Percentiles rank a stretch among this genome's conserved stretches.
Evolutionary conservation across 2,888 invertebrate genomes (phyloP).

Genomic region (Cremastobaeus sp.): DNA sequence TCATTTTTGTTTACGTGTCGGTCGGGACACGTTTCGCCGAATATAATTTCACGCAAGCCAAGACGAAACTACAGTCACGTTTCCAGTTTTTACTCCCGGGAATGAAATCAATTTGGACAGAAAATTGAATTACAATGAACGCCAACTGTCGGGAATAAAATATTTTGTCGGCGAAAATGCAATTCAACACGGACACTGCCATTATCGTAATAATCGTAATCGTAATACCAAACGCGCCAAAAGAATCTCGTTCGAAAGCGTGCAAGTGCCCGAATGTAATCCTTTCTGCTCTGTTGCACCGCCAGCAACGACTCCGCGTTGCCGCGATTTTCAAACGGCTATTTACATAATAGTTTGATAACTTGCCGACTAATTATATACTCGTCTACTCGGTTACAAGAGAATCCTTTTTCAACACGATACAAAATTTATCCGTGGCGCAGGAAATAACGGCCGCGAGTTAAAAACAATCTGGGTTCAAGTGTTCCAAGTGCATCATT

Average conservation of each 20-base stretch:
- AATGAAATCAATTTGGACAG: conserved; percentile 62
- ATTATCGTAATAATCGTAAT: conserved; percentile 56
- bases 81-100: conserved; percentile 61
- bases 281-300: conserved; percentile 11
- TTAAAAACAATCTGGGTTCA: too few relatives aligned
- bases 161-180: conserved; percentile 55
- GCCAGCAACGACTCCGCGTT: too few relatives aligned
- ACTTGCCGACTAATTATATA: too few relatives aligned
- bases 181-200: conserved; percentile 51
- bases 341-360: too few relatives aligned
- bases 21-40: conserved; percentile 60
- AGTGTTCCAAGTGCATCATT: too few relatives aligned
- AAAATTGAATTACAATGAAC: conserved; percentile 62
- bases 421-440: too few relatives aligned
- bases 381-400: too few relatives aligned
- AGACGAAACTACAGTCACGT: conserved; percentile 62
- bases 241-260: conserved; percentile 32
- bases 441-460: too few relatives aligned
- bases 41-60: conserved; percentile 59
- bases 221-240: conserved; percentile 40
- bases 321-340: too few relatives aligned
- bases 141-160: conserved; percentile 61
- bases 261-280: conserved; percentile 23
- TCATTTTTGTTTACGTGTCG: conserved; percentile 18
- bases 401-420: too few relatives aligned